phyloP scores from a whole-genome alignment of 2,797 vertebrate genomes.

The Anguilla anguilla region DNA sequence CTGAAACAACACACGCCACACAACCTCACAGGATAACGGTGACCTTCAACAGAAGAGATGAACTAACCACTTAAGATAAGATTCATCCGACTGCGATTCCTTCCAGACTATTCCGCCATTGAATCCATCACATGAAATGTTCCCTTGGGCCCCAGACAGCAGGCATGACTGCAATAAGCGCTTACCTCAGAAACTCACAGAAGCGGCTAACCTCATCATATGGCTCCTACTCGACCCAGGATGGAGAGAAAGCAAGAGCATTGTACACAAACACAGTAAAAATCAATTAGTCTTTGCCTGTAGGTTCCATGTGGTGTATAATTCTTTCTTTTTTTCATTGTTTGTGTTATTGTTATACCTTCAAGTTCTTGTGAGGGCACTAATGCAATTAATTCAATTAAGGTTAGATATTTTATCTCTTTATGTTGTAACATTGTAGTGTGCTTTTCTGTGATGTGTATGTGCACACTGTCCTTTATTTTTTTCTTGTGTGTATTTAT shows the following conservation, averaged over 20 bases:
- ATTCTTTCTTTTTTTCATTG: neutral
- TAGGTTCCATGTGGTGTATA: neutral
- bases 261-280: neutral
- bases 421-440: too few relatives aligned
- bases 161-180: neutral
- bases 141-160: neutral
- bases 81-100: neutral
- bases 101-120: neutral
- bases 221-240: neutral
- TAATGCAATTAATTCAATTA: too few relatives aligned
- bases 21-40: neutral
- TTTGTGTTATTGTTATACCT: neutral
- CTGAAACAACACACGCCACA: neutral
- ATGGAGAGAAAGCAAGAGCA: neutral
- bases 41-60: neutral
- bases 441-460: too few relatives aligned
- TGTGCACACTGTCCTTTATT: too few relatives aligned
- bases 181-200: neutral
- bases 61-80: neutral
- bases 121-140: neutral
- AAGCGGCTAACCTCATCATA: neutral
- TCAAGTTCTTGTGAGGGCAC: neutral
- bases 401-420: too few relatives aligned
- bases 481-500: too few relatives aligned
- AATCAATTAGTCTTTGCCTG: neutral